Conservation (phyloP, 1,140 invertebrate species). For the Olivierus martensii region DNA sequence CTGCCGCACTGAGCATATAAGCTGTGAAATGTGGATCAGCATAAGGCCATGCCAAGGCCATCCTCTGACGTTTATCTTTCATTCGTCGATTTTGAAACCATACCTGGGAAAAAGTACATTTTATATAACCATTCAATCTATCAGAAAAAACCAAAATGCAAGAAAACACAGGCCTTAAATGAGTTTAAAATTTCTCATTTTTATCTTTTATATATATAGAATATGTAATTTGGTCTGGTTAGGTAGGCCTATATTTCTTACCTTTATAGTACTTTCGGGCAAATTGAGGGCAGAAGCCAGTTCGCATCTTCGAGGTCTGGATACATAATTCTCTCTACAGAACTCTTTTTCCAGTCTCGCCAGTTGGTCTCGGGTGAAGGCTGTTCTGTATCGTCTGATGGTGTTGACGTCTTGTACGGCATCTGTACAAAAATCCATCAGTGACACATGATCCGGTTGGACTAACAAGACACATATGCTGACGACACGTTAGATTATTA, state of each 20-base stretch:
- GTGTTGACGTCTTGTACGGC: conserved; percentile 16
- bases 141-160: too few relatives aligned
- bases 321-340: conserved; percentile 94
- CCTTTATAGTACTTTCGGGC: conserved; percentile 97
- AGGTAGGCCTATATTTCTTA: conserved; percentile 31
- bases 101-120: conserved; percentile 46
- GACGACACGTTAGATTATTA: too few relatives aligned
- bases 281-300: conserved; percentile 83
- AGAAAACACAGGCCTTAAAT: too few relatives aligned
- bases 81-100: conserved; percentile 99
- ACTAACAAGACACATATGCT: too few relatives aligned
- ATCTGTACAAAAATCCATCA: background rate
- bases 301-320: conserved; percentile 82
- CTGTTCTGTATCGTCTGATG: conserved; percentile 85
- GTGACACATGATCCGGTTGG: too few relatives aligned
- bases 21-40: conserved; percentile 82
- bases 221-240: too few relatives aligned
- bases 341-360: conserved; percentile 93
- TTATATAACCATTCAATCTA: too few relatives aligned
- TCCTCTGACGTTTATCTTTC: conserved; percentile 89
- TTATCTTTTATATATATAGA: too few relatives aligned
- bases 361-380: conserved; percentile 92
- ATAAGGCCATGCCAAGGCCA: conserved; percentile 89
- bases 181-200: too few relatives aligned
- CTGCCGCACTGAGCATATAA: conserved; percentile 76